Evolutionary conservation across 1,140 invertebrate genomes (phyloP), one percentile per base, ranked within the genome.

Genomic region (Gonatopus flavifemur): DNA sequence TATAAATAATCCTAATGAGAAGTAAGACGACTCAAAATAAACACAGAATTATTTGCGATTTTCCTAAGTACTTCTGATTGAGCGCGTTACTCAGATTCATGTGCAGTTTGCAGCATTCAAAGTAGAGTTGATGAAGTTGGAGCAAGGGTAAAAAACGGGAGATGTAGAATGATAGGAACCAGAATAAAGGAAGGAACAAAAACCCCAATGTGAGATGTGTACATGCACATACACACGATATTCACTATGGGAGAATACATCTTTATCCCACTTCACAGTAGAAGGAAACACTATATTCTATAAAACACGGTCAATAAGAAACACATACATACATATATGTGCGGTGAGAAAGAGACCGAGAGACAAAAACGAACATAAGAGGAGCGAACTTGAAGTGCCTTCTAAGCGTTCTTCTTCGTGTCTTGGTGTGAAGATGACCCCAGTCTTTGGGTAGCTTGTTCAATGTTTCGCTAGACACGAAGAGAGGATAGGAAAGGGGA

Each of bases 381-480:
- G 36, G 36, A 38, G 25, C 36, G 36, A 20, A 31, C 2, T 24
- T 15, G 35, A 39, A 39, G 37, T 39, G 20, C 37, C 37, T 39
- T 39, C 19, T 31, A 32, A 55, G 49, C n/a, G 32, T 44, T 18
- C 40, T 18, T 28, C 4, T n/a, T n/a, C n/a, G n/a, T n/a, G n/a
- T n/a, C n/a, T n/a, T n/a, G n/a, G 24, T 10, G 21, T 5, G 12
- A 24, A 40, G 10, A 8, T 21, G 18, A 19, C n/a, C n/a, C n/a
- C n/a, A n/a, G 38, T 16, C 22, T 20, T 7, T 24, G 20, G 20
- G 7, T 16, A 18, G 30, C 33, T 18, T 20, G 19, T 18, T 33
- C 40, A 45, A 55, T 49, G 52, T 55, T 45, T 55, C 28, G 22
- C 22, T 40, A 45, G 49, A 55, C 41, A 50, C 33, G 9, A 18